phyloP scores from a whole-genome alignment of 2,797 vertebrate species.

The Oreochromis grahami region DNA sequence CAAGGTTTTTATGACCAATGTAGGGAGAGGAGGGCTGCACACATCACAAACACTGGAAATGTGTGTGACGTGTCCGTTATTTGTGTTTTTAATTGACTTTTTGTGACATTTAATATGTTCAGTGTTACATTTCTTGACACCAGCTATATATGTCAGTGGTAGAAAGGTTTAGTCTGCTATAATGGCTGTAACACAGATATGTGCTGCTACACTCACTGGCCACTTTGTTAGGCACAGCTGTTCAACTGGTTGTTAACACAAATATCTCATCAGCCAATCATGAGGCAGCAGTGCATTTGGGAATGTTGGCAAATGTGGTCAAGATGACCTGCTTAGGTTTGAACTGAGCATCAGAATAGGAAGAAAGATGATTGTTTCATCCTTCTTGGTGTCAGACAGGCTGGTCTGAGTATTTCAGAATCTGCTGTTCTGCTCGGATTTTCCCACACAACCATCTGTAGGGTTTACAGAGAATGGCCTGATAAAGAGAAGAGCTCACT shows the following conservation, averaged over 20 bases:
- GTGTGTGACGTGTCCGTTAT: not conserved
- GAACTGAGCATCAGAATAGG: not conserved
- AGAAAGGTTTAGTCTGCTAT: not conserved
- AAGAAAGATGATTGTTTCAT: not conserved
- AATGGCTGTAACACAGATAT: not conserved
- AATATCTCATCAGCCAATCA: not conserved
- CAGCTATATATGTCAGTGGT: not conserved
- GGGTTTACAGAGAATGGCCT: not conserved
- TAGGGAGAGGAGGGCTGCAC: not conserved
- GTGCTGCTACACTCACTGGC: not conserved
- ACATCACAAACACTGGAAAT: not conserved
- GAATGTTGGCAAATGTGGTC: not conserved
- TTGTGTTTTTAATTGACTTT: not conserved
- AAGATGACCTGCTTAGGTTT: not conserved
- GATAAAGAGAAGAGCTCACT: not conserved
- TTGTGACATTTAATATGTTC: not conserved
- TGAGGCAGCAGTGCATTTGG: not conserved
- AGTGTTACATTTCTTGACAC: not conserved
- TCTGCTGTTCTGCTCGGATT: not conserved
- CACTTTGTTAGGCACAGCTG: not conserved
- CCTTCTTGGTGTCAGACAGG: not conserved
- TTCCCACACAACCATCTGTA: not conserved
- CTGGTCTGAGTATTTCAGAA: not conserved
- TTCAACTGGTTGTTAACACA: not conserved
- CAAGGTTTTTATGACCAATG: not conserved